Evolutionary conservation across 2,113 vertebrate genomes (phyloP).

Genomic region (Equus przewalskii): DNA sequence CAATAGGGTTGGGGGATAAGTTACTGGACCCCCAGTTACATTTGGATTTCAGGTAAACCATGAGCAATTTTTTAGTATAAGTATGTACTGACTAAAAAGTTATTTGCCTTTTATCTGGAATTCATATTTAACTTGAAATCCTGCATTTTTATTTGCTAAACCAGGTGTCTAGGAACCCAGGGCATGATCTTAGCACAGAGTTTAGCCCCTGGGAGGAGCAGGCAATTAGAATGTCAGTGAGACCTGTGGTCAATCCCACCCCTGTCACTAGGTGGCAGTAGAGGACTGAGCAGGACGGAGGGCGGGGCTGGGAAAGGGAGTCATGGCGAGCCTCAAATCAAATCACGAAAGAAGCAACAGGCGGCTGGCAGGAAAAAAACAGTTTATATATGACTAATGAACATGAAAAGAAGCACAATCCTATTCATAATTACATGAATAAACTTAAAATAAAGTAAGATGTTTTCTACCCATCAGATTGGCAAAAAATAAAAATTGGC

Average conservation of each 20-base stretch:
- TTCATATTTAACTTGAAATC: background rate
- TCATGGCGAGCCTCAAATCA: background rate
- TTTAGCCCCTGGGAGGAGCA: background rate
- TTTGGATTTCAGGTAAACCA: slow-evolving; percentile 56
- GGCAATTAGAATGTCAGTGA: background rate
- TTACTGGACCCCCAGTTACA: background rate
- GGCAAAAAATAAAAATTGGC: background rate
- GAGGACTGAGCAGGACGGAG: background rate
- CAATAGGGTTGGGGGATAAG: background rate
- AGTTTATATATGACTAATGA: background rate
- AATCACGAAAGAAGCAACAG: background rate
- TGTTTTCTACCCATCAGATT: background rate
- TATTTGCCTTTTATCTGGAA: background rate
- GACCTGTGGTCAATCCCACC: background rate
- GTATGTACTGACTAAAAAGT: background rate
- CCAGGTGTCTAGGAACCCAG: background rate
- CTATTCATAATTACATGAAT: slow-evolving; percentile 1
- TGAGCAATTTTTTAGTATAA: background rate
- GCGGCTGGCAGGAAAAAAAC: slow-evolving; percentile 14
- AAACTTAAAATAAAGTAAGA: slow-evolving; percentile 26
- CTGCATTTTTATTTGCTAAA: slow-evolving; percentile 44
- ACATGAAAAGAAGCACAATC: background rate
- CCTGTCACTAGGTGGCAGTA: slow-evolving; percentile 52
- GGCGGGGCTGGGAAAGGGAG: background rate
- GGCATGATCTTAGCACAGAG: background rate